These are phyloP conservation scores for Rhinolophus sinicus DNA, from an alignment of 2,113 vertebrate genomes.

Conservation along the genomic window DNA sequence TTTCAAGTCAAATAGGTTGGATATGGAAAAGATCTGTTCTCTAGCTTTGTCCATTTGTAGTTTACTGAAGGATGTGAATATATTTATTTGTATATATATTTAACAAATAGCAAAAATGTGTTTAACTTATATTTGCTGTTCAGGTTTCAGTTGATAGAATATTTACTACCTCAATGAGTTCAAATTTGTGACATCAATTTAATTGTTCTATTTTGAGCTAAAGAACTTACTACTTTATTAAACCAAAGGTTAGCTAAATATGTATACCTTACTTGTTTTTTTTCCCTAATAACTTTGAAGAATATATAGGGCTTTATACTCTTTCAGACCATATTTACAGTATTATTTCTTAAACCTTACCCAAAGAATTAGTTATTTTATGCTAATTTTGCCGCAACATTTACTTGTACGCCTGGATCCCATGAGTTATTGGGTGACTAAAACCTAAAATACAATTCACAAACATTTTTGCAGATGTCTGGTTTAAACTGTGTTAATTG, in stretches of 20 bases:
- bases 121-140: constrained; percentile 39
- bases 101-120: constrained; percentile 20
- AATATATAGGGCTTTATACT: neutral
- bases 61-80: neutral
- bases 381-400: neutral
- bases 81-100: neutral
- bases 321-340: neutral
- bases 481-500: neutral
- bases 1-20: neutral
- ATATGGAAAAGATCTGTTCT: neutral
- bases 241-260: constrained; percentile 52
- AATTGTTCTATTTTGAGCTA: neutral
- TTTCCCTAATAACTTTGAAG: constrained; percentile 8
- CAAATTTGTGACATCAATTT: constrained; percentile 46
- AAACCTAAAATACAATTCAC: neutral
- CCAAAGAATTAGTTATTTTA: neutral
- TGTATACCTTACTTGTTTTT: constrained; percentile 13
- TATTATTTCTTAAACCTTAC: neutral
- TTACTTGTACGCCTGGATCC: neutral
- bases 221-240: constrained; percentile 14
- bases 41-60: neutral
- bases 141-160: neutral
- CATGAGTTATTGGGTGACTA: neutral
- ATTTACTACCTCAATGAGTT: neutral
- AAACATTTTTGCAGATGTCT: constrained; percentile 11